These are phyloP conservation scores for Macropodus opercularis DNA, from an alignment of 2,797 vertebrate genomes.

Conservation along the genomic window DNA sequence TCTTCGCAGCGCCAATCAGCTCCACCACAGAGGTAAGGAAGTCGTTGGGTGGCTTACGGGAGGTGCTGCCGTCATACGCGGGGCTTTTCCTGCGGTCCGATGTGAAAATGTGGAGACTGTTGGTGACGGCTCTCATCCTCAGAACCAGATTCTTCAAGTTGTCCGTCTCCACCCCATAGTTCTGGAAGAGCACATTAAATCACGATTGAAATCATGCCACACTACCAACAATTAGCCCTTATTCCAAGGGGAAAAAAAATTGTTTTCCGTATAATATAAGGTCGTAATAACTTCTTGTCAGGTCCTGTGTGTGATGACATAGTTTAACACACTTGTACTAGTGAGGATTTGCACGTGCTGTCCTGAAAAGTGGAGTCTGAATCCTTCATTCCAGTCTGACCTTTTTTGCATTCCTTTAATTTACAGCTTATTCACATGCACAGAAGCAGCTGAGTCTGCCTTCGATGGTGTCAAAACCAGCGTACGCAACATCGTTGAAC, in stretches of 20 bases:
- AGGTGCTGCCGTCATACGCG: constrained; percentile 84
- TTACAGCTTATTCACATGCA: constrained; percentile 50
- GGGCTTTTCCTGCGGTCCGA: constrained; percentile 87
- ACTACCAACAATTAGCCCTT: not conserved
- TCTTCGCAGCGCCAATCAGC: constrained; percentile 95
- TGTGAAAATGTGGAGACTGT: constrained; percentile 90
- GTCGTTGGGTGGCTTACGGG: constrained; percentile 92
- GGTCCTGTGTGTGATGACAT: constrained; percentile 26
- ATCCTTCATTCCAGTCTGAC: constrained; percentile 64
- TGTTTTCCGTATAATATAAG: constrained; percentile 28
- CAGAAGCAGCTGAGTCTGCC: constrained; percentile 5
- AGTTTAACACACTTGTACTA: constrained; percentile 16
- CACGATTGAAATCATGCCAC: not conserved
- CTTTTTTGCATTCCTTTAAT: constrained; percentile 58
- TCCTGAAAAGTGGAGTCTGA: constrained; percentile 57
- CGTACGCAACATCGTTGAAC: constrained; percentile 4
- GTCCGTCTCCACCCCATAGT: constrained; percentile 96
- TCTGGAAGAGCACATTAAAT: constrained; percentile 77
- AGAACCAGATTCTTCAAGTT: constrained; percentile 93
- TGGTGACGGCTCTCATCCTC: constrained; percentile 89
- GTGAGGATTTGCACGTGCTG: constrained; percentile 32
- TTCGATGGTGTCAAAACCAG: constrained; percentile 35
- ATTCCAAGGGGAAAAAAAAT: constrained; percentile 14
- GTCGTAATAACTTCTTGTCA: constrained; percentile 47
- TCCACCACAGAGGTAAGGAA: constrained; percentile 97